Conservation (phyloP, 2,888 invertebrate species). For the Watsonalla cultraria region DNA sequence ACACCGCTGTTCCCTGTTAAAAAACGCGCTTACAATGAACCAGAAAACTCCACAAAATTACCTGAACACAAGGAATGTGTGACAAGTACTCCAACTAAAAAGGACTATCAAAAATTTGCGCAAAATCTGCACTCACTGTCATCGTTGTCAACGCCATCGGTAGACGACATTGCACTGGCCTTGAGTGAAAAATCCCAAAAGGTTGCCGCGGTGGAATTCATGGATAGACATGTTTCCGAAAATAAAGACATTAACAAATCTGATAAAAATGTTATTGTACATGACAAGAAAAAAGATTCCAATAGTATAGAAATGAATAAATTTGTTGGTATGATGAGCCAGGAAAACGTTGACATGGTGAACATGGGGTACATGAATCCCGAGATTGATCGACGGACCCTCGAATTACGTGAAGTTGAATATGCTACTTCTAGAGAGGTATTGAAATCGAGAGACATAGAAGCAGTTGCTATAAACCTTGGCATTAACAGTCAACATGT, state of each 20-base stretch:
- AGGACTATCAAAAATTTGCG: conserved; percentile 44
- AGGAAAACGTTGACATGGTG: conserved; percentile 68
- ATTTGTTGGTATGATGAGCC: conserved; percentile 40
- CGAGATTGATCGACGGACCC: conserved; percentile 49
- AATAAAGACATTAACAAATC: conserved; percentile 34
- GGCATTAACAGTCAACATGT: conserved; percentile 56
- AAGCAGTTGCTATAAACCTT: conserved; percentile 64
- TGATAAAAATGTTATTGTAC: conserved; percentile 32
- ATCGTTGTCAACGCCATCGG: conserved; percentile 39
- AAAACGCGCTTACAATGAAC: conserved; percentile 80
- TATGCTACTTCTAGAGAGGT: conserved; percentile 39
- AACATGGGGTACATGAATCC: conserved; percentile 72
- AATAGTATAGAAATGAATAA: conserved; percentile 35
- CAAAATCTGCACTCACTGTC: conserved; percentile 36
- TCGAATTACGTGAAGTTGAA: conserved; percentile 41
- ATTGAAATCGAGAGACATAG: conserved; percentile 50
- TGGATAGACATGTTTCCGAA: conserved; percentile 30
- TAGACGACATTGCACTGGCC: conserved; percentile 63
- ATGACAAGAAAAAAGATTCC: conserved; percentile 43
- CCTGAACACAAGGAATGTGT: conserved; percentile 39
- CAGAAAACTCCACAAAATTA: conserved; percentile 46
- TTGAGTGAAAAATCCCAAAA: conserved; percentile 65
- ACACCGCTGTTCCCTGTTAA: conserved; percentile 80
- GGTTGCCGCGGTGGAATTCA: conserved; percentile 36
- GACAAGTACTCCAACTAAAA: conserved; percentile 31